A percentile compares a stretch with the other conserved stretches of the same genome.
phyloP scores from a whole-genome alignment of 2,888 invertebrate species.

The Rhodophaea formosa region DNA sequence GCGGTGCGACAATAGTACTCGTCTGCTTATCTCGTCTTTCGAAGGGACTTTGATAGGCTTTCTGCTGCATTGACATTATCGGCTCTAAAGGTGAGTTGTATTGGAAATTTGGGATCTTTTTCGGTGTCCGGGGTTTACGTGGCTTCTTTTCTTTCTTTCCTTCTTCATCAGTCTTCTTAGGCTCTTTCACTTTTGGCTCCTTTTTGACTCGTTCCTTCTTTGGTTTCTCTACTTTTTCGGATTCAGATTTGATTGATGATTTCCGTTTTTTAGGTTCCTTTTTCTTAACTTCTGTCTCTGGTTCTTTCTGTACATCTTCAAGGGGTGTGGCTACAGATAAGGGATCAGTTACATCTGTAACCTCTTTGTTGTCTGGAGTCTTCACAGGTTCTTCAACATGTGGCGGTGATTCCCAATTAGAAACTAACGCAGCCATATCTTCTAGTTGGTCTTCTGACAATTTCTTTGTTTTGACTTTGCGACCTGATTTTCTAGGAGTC shows the following conservation, averaged over 20 bases:
- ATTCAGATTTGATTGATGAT: slow-evolving; percentile 38
- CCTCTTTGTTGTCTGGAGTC: slow-evolving; percentile 19
- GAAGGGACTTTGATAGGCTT: slow-evolving; percentile 29
- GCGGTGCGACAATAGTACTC: slow-evolving; percentile 2
- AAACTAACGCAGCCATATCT: slow-evolving; percentile 56
- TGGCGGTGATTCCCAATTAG: slow-evolving; percentile 66
- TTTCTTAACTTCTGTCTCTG: slow-evolving; percentile 26
- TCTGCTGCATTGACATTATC: slow-evolving; percentile 41
- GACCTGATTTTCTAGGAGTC: slow-evolving; percentile 27
- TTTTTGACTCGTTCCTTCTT: slow-evolving; percentile 50
- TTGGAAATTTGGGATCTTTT: slow-evolving; percentile 46
- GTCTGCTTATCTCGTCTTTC: background rate
- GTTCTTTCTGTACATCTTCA: background rate
- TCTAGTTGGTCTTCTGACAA: slow-evolving; percentile 58
- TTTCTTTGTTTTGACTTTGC: slow-evolving; percentile 58
- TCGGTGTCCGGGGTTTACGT: slow-evolving; percentile 59
- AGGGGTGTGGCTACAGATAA: slow-evolving; percentile 28
- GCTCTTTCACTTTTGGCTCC: slow-evolving; percentile 39
- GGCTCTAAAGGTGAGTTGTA: slow-evolving; percentile 59
- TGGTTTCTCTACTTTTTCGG: slow-evolving; percentile 41
- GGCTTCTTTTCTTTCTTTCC: slow-evolving; percentile 55
- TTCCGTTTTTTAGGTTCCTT: slow-evolving; percentile 60
- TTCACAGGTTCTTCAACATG: slow-evolving; percentile 39
- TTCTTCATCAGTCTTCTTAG: slow-evolving; percentile 35
- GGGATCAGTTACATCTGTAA: slow-evolving; percentile 33